Conservation (phyloP, 2,797 vertebrate genomes). For the Mergus octosetaceus region DNA sequence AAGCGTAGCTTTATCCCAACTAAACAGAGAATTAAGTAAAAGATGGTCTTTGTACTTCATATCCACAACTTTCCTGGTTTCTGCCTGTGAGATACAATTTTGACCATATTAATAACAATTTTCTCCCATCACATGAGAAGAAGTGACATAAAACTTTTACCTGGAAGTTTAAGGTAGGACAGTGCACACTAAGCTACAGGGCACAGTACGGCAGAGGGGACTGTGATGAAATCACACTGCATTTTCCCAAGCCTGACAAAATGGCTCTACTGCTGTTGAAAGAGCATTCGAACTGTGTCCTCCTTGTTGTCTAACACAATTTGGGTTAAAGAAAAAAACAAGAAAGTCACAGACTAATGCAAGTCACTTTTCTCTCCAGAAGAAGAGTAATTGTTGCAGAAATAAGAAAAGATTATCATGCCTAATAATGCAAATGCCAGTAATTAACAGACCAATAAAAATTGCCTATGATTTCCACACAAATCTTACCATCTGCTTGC, state of each 20-base stretch:
- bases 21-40: constrained; percentile 41
- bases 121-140: background rate
- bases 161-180: background rate
- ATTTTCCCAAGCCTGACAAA: constrained; percentile 24
- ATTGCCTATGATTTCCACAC: constrained; percentile 1
- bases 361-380: constrained; percentile 12
- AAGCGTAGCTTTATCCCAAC: background rate
- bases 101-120: background rate
- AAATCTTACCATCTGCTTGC: constrained; percentile 36
- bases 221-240: background rate
- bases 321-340: constrained; percentile 25
- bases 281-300: constrained; percentile 3
- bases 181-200: background rate
- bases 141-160: background rate
- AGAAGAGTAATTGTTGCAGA: background rate
- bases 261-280: background rate
- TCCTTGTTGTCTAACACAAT: background rate
- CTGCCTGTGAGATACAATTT: background rate
- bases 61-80: background rate
- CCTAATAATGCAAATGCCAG: constrained; percentile 21
- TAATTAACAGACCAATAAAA: constrained; percentile 50
- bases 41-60: background rate
- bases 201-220: background rate
- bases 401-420: constrained; percentile 18
- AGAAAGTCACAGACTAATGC: constrained; percentile 38